Evolutionary conservation across 1,140 invertebrate genomes (phyloP).

Genomic region (Drosophila subpulchrella): DNA sequence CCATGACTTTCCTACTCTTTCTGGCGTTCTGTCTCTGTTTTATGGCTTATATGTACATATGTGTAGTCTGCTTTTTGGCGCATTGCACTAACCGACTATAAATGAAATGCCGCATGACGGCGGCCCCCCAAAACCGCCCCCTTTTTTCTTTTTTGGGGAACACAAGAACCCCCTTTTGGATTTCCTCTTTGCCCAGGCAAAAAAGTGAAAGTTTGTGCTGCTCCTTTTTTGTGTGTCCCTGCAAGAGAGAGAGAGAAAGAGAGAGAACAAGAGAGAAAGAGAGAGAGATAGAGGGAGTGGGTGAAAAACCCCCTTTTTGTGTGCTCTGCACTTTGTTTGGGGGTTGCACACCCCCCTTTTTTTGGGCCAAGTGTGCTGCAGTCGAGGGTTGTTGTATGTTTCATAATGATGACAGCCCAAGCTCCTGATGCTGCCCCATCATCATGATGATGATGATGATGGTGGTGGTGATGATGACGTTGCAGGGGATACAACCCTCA

Average conservation of each 20-base stretch:
- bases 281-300: conserved; percentile 1
- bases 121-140: conserved; percentile 22
- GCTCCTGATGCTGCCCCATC: conserved; percentile 62
- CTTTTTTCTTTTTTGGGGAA: not conserved
- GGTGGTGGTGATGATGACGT: conserved; percentile 42
- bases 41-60: conserved; percentile 42
- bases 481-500: conserved; percentile 67
- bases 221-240: conserved; percentile 51
- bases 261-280: not conserved
- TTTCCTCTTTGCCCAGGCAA: conserved; percentile 51
- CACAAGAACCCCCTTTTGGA: not conserved
- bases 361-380: conserved; percentile 56
- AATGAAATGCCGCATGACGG: conserved; percentile 76
- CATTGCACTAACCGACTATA: conserved; percentile 72
- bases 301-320: conserved; percentile 28
- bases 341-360: conserved; percentile 34
- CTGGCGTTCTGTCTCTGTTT: conserved; percentile 24
- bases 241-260: not conserved
- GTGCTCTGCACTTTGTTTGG: conserved; percentile 64
- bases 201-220: conserved; percentile 79
- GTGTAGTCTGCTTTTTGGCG: conserved; percentile 73
- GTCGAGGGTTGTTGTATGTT: conserved; percentile 72
- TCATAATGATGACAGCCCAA: conserved; percentile 75
- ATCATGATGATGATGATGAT: conserved; percentile 4
- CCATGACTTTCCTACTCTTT: conserved; percentile 6